Evolutionary conservation across 2,113 vertebrate genomes (phyloP).

Genomic region (Trogon surrucura): DNA sequence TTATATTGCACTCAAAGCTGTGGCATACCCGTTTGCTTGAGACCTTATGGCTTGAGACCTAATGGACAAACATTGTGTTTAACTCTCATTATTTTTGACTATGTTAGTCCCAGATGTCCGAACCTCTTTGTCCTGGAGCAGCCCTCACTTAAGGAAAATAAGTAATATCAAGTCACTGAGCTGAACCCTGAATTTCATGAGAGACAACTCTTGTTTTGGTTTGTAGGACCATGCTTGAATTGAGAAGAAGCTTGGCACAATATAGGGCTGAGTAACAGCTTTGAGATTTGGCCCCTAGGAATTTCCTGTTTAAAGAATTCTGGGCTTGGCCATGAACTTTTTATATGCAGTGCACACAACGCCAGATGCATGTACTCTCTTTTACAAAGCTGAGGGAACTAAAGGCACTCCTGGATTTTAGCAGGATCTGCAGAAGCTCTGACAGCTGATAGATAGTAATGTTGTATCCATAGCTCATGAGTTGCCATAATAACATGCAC

Average conservation of each 20-base stretch:
- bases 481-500: background rate
- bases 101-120: background rate
- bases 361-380: background rate
- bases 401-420: constrained; percentile 3
- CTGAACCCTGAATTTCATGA: background rate
- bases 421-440: background rate
- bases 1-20: background rate
- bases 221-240: background rate
- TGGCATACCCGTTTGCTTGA: background rate
- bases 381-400: background rate
- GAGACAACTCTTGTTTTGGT: background rate
- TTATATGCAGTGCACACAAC: fast-evolving
- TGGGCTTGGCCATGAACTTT: constrained; percentile 39
- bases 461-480: background rate
- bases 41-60: background rate
- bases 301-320: constrained; percentile 61
- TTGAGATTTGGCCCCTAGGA: constrained; percentile 49
- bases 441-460: background rate
- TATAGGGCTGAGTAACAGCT: background rate
- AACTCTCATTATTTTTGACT: background rate
- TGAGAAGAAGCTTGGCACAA: constrained; percentile 1
- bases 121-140: background rate
- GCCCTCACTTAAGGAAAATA: background rate
- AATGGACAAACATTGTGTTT: background rate
- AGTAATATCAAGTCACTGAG: background rate